Base-by-base conservation (phyloP, 2,113 vertebrate species). In the Ceratotherium simum region DNA sequence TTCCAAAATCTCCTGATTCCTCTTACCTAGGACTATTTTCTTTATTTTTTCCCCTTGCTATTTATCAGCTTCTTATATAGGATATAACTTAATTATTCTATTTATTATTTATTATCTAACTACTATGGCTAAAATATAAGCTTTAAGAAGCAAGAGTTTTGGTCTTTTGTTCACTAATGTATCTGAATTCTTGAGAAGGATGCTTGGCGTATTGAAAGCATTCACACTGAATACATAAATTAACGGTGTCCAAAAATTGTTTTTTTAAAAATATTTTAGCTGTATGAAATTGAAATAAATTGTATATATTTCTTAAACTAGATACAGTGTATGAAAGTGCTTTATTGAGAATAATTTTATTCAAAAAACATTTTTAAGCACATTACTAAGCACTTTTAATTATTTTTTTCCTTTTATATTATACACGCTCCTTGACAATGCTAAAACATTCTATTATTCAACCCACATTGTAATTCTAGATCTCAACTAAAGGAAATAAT, bases 331-430 rank as follows among this genome's bases (percentile, higher is more conserved):
- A 18, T 62, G 6, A 46, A 86, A 90, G 3, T 95, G 25, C 7
- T 81, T 7, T 65, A 33, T 42, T 3, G 56, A 80, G 12, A 78
- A 54, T 11, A 90, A 72, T 67, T 91, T 51, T 83, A 60, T 93
- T 91, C 9, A 78, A 58, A 81, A 86, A 33, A 4, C 0, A 65
- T 10, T 79, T 90, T 95, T 72, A 83, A 87, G 13, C 33, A 48
- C 23, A 73, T 3, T 48, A n/a, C 8, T 16, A 95, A 62, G 36
- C 1, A 39, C 4, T 75, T 46, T 73, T 84, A 92, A 67, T 92
- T 79, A 72, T 36, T 87, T 56, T 79, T 93, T 76, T 39, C 14
- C 46, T 93, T 83, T 88, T 27, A 75, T 84, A 64, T 75, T 86
- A 11, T 67, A 42, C 20, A 72, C 48, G 25, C 36, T 72, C 29